A percentile compares a stretch with the other conserved stretches of the same genome.
These are phyloP conservation scores for Pampus argenteus DNA, from an alignment of 2,797 vertebrate species.

Conservation along the genomic window DNA sequence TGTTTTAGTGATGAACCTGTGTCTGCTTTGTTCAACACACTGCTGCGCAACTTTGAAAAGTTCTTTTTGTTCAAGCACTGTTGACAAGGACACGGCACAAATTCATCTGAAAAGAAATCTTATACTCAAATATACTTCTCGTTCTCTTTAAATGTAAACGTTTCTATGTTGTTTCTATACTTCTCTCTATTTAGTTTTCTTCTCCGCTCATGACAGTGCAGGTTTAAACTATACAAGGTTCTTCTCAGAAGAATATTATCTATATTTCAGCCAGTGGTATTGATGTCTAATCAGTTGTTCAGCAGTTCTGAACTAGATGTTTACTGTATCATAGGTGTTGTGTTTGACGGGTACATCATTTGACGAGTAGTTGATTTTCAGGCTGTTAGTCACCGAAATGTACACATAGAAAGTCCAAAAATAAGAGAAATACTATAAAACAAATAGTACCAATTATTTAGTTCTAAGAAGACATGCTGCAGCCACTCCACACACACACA, in stretches of 20 bases:
- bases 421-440: neutral
- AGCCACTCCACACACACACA: constrained; percentile 12
- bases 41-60: no score
- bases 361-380: neutral
- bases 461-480: neutral
- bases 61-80: neutral
- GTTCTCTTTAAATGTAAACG: neutral
- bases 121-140: neutral
- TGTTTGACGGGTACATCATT: neutral
- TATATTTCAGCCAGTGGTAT: neutral
- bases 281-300: neutral
- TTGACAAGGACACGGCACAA: neutral
- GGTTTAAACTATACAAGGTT: neutral
- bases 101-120: neutral
- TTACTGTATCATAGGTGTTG: neutral
- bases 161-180: neutral
- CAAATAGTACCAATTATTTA: neutral
- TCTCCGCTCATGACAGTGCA: neutral
- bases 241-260: neutral
- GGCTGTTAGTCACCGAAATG: neutral
- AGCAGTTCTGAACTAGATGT: neutral
- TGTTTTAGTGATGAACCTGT: neutral
- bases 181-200: neutral
- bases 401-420: neutral
- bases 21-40: neutral